Evolutionary conservation across 2,888 invertebrate genomes (phyloP).

Genomic region (Lepeophtheirus nordmannii): DNA sequence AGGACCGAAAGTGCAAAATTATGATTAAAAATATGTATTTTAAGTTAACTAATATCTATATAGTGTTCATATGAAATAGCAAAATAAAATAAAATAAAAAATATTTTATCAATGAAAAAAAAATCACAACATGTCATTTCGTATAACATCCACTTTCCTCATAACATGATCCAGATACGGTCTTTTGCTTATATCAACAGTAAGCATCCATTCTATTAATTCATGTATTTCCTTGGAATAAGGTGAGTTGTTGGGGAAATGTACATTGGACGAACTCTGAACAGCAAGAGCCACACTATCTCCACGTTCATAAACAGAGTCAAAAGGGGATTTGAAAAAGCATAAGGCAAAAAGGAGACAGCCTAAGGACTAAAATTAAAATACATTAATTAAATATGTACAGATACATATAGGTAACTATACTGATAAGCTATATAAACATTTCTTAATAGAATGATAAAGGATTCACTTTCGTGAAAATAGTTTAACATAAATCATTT

Average conservation of each 20-base stretch:
- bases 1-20: too few species aligned
- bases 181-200: neutral
- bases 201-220: conserved; percentile 18
- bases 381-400: neutral
- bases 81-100: too few species aligned
- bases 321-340: conserved; percentile 69
- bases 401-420: too few species aligned
- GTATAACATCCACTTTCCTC: conserved; percentile 5
- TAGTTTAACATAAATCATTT: too few species aligned
- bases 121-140: neutral
- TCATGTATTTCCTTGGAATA: conserved; percentile 41
- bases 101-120: too few species aligned
- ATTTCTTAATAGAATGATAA: too few species aligned
- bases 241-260: conserved; percentile 51
- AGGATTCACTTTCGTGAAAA: too few species aligned
- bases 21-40: too few species aligned
- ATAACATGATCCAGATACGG: conserved; percentile 6
- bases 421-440: too few species aligned
- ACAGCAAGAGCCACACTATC: conserved; percentile 74
- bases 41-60: too few species aligned
- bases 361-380: conserved; percentile 51
- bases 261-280: conserved; percentile 46
- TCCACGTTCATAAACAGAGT: conserved; percentile 63
- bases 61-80: too few species aligned
- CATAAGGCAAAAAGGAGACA: conserved; percentile 70